Conservation (phyloP, 2,113 vertebrate genomes). For the Leucosticte australis region DNA sequence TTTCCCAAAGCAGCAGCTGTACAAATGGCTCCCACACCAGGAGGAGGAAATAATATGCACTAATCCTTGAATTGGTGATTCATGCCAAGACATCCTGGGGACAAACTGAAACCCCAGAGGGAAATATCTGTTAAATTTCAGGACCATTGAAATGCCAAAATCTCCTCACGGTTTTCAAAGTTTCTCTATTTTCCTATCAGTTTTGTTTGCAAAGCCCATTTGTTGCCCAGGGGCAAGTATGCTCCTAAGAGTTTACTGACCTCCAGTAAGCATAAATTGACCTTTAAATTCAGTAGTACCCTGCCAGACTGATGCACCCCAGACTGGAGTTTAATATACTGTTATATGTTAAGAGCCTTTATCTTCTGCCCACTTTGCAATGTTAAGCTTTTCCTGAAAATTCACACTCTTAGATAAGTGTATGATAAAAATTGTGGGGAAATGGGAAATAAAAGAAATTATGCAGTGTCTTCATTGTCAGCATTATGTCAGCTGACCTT, state of each 20-base stretch:
- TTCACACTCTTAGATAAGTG: neutral
- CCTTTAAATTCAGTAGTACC: neutral
- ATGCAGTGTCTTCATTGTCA: neutral
- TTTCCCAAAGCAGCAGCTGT: constrained; percentile 28
- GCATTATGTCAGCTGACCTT: neutral
- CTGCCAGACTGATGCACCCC: neutral
- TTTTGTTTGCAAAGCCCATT: neutral
- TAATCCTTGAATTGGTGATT: neutral
- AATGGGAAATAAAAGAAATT: neutral
- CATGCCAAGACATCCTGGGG: neutral
- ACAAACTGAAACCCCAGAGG: neutral
- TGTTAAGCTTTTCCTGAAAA: neutral
- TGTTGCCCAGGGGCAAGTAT: neutral
- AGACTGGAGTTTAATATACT: neutral
- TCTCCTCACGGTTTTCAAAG: neutral
- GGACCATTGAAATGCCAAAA: neutral
- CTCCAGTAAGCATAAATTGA: neutral
- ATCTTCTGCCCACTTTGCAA: neutral
- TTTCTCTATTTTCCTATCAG: neutral
- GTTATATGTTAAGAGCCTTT: neutral
- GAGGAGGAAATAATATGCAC: neutral
- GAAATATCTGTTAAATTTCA: neutral
- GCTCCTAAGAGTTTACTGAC: neutral
- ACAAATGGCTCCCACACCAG: neutral
- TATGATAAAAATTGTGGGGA: neutral